Evolutionary conservation across 2,113 vertebrate species (phyloP).

Genomic region (Psilopsiagon aymara): DNA sequence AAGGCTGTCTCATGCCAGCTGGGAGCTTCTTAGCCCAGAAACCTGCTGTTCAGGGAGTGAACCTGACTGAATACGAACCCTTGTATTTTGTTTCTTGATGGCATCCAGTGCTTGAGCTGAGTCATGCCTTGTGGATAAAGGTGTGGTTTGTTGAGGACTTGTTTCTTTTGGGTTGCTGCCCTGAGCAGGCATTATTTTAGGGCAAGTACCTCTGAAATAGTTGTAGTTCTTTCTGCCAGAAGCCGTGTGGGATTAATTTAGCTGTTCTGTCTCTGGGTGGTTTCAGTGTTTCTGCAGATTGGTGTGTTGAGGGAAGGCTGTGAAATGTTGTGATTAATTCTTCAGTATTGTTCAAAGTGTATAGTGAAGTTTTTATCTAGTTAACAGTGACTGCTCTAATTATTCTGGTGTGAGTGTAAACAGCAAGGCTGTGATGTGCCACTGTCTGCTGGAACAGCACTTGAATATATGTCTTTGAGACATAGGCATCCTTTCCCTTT

Average conservation of each 20-base stretch:
- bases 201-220: not conserved
- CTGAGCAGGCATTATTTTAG: not conserved
- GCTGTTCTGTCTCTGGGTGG: not conserved
- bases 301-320: not conserved
- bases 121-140: constrained; percentile 16
- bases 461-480: not conserved
- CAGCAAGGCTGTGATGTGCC: not conserved
- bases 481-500: not conserved
- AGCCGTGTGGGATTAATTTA: not conserved
- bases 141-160: constrained; percentile 14
- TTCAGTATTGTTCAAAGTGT: constrained; percentile 1
- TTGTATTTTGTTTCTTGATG: not conserved
- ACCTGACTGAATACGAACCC: not conserved
- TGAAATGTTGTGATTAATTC: constrained; percentile 6
- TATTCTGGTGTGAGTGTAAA: constrained; percentile 31
- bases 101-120: not conserved
- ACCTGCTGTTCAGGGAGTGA: not conserved
- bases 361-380: not conserved
- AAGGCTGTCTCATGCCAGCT: not conserved
- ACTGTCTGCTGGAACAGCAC: not conserved
- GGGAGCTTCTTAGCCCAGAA: not conserved
- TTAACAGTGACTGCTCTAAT: constrained; percentile 51
- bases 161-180: constrained; percentile 30
- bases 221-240: not conserved
- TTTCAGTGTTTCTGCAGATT: not conserved